phyloP scores from a whole-genome alignment of 2,888 invertebrate genomes.

The Tetragnatha montana region DNA sequence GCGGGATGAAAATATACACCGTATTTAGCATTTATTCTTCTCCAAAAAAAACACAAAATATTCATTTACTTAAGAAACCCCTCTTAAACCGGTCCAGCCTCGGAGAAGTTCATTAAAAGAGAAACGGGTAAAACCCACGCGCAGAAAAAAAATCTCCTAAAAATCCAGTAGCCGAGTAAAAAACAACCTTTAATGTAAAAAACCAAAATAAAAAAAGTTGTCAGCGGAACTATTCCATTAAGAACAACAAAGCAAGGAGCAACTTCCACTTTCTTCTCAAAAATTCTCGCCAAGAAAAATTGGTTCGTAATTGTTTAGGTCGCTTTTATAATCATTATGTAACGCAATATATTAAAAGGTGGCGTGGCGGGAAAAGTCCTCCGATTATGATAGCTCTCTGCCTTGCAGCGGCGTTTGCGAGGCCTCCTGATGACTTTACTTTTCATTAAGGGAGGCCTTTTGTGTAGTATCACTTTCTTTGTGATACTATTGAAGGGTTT shows the following conservation, averaged over 20 bases:
- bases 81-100: constrained; percentile 18
- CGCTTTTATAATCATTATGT: constrained; percentile 69
- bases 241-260: constrained; percentile 57
- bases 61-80: constrained; percentile 20
- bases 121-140: constrained; percentile 1
- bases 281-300: constrained; percentile 48
- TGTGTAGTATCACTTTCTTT: constrained; percentile 69
- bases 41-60: constrained; percentile 7
- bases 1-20: too few species aligned
- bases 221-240: constrained; percentile 69
- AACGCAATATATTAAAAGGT: constrained; percentile 56
- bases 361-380: constrained; percentile 29
- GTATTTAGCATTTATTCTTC: constrained; percentile 26
- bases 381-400: constrained; percentile 49
- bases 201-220: constrained; percentile 43
- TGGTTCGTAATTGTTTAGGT: constrained; percentile 66
- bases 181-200: constrained; percentile 18
- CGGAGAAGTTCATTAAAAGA: constrained; percentile 48
- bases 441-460: constrained; percentile 64
- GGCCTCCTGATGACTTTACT: constrained; percentile 66
- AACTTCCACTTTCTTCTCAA: constrained; percentile 55
- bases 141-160: not conserved
- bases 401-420: constrained; percentile 49
- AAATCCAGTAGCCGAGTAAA: constrained; percentile 4
- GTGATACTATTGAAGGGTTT: constrained; percentile 59